Conservation (phyloP, 2,888 invertebrate species). For the Meteorus colon region DNA sequence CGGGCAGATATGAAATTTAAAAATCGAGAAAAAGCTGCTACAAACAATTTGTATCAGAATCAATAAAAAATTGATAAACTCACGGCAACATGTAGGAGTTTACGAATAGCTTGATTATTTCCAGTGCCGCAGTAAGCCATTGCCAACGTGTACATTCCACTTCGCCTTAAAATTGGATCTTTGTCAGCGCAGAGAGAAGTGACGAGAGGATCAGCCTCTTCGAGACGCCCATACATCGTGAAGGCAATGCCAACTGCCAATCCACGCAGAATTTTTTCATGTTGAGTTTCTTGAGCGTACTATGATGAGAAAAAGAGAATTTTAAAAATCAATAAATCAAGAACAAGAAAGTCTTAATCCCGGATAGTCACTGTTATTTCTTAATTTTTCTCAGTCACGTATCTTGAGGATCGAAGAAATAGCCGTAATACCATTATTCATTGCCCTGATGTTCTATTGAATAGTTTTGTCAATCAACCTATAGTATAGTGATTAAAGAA, state of each 20-base stretch:
- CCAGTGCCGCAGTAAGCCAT: constrained; percentile 99
- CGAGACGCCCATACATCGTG: constrained; percentile 96
- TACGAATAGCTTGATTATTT: constrained; percentile 96
- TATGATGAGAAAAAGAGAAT: constrained; percentile 58
- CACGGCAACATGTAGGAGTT: constrained; percentile 95
- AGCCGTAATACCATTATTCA: constrained; percentile 7
- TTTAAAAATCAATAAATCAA: not conserved
- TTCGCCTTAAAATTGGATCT: constrained; percentile 94
- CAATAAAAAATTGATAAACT: constrained; percentile 64
- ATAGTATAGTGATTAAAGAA: constrained; percentile 10
- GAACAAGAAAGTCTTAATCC: no score
- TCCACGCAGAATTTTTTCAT: constrained; percentile 98
- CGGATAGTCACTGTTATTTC: no score
- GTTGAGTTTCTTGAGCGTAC: constrained; percentile 96
- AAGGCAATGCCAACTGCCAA: constrained; percentile 97
- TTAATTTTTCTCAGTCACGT: no score
- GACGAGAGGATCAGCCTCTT: constrained; percentile 96
- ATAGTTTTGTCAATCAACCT: not conserved
- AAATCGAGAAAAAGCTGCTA: constrained; percentile 14
- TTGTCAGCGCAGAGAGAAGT: constrained; percentile 93
- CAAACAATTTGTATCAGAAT: not conserved
- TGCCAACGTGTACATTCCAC: constrained; percentile 98
- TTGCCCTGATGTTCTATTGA: constrained; percentile 5
- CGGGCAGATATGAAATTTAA: not conserved
- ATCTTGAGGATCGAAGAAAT: not conserved